phyloP scores from a whole-genome alignment of 2,888 invertebrate species.

The Anarsia innoxiella region DNA sequence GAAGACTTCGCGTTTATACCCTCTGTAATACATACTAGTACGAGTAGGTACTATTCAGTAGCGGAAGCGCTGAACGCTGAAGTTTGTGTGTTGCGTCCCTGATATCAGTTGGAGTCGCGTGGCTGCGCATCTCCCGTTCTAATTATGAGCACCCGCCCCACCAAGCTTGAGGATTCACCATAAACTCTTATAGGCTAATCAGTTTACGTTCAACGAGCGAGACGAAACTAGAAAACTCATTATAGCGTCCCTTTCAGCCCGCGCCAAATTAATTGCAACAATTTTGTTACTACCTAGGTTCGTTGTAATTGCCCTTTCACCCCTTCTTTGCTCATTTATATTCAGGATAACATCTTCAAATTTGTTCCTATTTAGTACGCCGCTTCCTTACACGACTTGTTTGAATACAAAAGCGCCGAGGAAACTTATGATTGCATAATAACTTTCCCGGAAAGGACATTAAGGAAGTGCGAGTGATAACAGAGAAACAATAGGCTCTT shows the following conservation, averaged over 20 bases:
- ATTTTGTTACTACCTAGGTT: constrained; percentile 18
- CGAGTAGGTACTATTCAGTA: too few relatives aligned
- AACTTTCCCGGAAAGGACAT: constrained; percentile 2
- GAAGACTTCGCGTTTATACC: too few relatives aligned
- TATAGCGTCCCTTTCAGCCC: constrained; percentile 17
- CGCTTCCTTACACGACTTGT: constrained; percentile 13
- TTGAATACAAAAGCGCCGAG: constrained; percentile 5
- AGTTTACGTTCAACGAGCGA: constrained; percentile 19
- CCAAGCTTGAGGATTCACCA: constrained; percentile 32
- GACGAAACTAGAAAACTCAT: constrained; percentile 18
- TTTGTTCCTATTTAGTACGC: constrained; percentile 30
- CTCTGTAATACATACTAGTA: too few relatives aligned
- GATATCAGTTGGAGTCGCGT: constrained; percentile 54
- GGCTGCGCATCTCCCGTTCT: constrained; percentile 67
- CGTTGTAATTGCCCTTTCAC: constrained; percentile 42
- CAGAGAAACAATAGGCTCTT: constrained; percentile 29
- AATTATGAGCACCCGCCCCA: constrained; percentile 60
- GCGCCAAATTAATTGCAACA: constrained; percentile 20
- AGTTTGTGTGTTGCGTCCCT: constrained; percentile 34
- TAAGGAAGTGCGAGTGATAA: constrained; percentile 31
- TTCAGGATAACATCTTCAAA: constrained; percentile 38
- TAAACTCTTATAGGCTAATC: constrained; percentile 22
- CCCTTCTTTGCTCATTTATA: constrained; percentile 45
- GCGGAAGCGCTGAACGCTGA: too few relatives aligned
- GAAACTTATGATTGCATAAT: constrained; percentile 4